Base-by-base conservation (phyloP, 2,888 invertebrate species). In the Carabus problematicus region DNA sequence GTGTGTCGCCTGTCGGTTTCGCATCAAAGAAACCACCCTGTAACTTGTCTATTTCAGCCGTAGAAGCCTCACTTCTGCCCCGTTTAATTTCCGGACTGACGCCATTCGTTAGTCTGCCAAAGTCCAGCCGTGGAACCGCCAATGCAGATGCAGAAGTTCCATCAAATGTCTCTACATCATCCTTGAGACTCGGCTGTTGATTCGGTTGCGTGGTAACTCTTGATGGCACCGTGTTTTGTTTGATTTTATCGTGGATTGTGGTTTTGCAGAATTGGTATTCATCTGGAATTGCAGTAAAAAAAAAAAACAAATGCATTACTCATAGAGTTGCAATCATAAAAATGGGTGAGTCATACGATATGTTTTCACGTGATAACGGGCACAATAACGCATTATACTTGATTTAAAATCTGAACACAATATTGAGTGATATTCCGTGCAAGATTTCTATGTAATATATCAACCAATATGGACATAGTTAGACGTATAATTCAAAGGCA, bases 1-100 rank as follows among this genome's bases (percentile, higher is more conserved):
- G n/a, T n/a, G 14, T 16, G 19, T 52, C 18, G 19, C 9, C 14
- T 52, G 1, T 8, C 8, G 19, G 16, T 16, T 52, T 52, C 9
- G 52, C 16, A n/a, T 52, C 59, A 52, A 67, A 67, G 59, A 68
- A 68, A 11, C 45, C 69, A 12, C n/a, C 16, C 16, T 69, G 69
- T 40, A 69, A 12, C 55, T 69, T 69, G 55, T 69, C 69, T 54
- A 69, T 69, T 69, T 69, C 69, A 39, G 69, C 69, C 14, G 69
- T 69, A 8, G 69, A 69, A 40, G 47, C 69, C 56, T 62, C 69
- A 47, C 69, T 69, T n/a, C 62, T 41, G 8, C 18, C 8, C 16
- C 16, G 16, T 56, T 47, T 61, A 40, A 60, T 60, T 42, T 67
- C 67, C 41, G 67, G 60, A 67, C 56, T 64, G n/a, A n/a, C n/a